Evolutionary conservation across 2,113 vertebrate genomes (phyloP).

Genomic region (Strix uralensis): DNA sequence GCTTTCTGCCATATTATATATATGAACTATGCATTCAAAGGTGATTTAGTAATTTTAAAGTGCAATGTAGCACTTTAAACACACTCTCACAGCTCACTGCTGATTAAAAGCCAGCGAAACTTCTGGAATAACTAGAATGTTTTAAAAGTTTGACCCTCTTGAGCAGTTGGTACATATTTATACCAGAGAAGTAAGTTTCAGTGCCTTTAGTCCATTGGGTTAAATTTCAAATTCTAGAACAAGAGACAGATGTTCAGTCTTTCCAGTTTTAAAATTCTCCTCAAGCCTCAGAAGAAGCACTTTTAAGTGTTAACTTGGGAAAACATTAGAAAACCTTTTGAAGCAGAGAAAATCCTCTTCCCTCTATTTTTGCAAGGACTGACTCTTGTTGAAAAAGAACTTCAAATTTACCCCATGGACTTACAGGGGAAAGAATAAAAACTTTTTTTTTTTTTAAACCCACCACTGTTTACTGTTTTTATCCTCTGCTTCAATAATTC

Average conservation of each 20-base stretch:
- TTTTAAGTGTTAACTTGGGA: conserved; percentile 74
- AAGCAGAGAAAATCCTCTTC: conserved; percentile 68
- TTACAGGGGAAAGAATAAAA: conserved; percentile 53
- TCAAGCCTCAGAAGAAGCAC: conserved; percentile 40
- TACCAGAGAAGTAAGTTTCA: background rate
- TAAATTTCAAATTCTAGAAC: conserved; percentile 33
- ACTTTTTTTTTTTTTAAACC: background rate
- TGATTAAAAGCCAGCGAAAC: background rate
- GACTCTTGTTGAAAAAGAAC: conserved; percentile 64
- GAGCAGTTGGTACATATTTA: background rate
- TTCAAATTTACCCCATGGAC: conserved; percentile 68
- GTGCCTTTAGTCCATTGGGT: background rate
- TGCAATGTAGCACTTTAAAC: background rate
- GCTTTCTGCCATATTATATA: background rate
- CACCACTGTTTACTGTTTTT: conserved; percentile 58
- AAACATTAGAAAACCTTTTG: conserved; percentile 66
- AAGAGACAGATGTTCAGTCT: conserved; percentile 15
- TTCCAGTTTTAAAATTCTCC: conserved; percentile 59
- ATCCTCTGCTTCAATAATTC: conserved; percentile 60
- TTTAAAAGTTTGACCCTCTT: background rate
- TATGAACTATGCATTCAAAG: background rate
- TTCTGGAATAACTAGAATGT: background rate
- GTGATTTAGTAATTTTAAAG: background rate
- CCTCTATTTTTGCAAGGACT: conserved; percentile 47
- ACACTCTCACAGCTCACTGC: background rate